phyloP scores from a whole-genome alignment of 1,140 invertebrate species.

The Heterodera carotae region DNA sequence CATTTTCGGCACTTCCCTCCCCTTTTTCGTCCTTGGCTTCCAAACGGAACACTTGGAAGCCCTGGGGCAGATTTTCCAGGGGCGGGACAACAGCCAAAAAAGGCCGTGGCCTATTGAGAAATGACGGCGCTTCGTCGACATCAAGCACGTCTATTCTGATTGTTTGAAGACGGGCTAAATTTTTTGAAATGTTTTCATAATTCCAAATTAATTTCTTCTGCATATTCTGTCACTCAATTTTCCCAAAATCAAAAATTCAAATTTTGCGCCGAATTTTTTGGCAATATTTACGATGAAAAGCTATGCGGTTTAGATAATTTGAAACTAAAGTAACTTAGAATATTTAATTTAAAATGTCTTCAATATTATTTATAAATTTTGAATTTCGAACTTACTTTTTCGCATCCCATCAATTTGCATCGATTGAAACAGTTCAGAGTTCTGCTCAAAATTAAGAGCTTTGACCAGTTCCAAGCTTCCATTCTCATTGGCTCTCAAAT shows the following conservation, averaged over 20 bases:
- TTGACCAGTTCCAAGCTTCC: slow-evolving; percentile 44
- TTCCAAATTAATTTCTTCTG: too few relatives aligned
- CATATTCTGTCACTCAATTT: too few relatives aligned
- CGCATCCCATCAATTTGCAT: slow-evolving; percentile 43
- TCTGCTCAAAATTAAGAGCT: slow-evolving; percentile 42
- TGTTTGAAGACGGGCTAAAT: slow-evolving; percentile 55
- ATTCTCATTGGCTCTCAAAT: slow-evolving; percentile 34
- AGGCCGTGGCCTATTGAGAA: slow-evolving; percentile 57
- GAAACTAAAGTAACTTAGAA: background rate
- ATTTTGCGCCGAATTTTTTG: too few relatives aligned
- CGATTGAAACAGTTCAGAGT: slow-evolving; percentile 16
- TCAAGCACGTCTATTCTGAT: slow-evolving; percentile 53
- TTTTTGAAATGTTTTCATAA: background rate
- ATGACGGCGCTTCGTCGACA: slow-evolving; percentile 59
- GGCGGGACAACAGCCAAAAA: slow-evolving; percentile 62
- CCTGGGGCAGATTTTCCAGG: slow-evolving; percentile 48
- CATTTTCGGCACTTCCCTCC: slow-evolving; percentile 53
- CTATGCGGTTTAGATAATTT: too few relatives aligned
- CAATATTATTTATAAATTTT: too few relatives aligned
- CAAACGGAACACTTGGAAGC: slow-evolving; percentile 58
- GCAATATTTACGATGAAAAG: too few relatives aligned
- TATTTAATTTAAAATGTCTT: too few relatives aligned
- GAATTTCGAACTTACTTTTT: slow-evolving; percentile 18
- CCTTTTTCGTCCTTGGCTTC: slow-evolving; percentile 59
- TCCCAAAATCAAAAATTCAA: too few relatives aligned